phyloP scores from a whole-genome alignment of 2,888 invertebrate genomes.

The Lacanobia wlatinum region DNA sequence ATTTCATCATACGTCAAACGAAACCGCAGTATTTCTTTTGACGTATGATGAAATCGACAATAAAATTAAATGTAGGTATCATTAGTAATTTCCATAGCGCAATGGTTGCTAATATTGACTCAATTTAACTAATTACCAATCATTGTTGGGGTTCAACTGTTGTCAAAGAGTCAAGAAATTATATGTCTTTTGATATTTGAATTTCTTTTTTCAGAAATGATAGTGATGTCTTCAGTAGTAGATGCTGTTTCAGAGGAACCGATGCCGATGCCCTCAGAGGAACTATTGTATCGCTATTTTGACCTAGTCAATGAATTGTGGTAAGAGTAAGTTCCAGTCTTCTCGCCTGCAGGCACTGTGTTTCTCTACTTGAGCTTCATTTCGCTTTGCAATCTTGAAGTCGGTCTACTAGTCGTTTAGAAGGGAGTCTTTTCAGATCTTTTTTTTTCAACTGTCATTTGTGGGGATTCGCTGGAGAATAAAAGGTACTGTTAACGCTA shows the following conservation, averaged over 20 bases:
- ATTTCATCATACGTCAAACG: too few species aligned
- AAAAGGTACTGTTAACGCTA: not conserved
- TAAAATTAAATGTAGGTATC: not conserved
- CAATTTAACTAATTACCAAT: not conserved
- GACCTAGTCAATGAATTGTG: constrained; percentile 83
- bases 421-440: not conserved
- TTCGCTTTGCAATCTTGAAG: constrained; percentile 41
- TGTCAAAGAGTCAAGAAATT: not conserved
- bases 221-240: constrained; percentile 84
- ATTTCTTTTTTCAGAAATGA: constrained; percentile 82
- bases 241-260: constrained; percentile 77
- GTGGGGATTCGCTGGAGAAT: not conserved
- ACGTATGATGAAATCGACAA: not conserved
- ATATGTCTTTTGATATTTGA: constrained; percentile 28
- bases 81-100: not conserved
- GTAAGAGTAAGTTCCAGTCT: constrained; percentile 76
- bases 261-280: constrained; percentile 80
- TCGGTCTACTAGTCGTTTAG: not conserved
- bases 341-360: constrained; percentile 56
- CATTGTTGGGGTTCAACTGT: not conserved
- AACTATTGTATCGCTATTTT: constrained; percentile 82
- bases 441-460: not conserved
- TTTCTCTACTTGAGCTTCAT: constrained; percentile 46
- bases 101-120: not conserved
- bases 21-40: not conserved